phyloP scores from a whole-genome alignment of 2,797 vertebrate species.

The Cuculus canorus region DNA sequence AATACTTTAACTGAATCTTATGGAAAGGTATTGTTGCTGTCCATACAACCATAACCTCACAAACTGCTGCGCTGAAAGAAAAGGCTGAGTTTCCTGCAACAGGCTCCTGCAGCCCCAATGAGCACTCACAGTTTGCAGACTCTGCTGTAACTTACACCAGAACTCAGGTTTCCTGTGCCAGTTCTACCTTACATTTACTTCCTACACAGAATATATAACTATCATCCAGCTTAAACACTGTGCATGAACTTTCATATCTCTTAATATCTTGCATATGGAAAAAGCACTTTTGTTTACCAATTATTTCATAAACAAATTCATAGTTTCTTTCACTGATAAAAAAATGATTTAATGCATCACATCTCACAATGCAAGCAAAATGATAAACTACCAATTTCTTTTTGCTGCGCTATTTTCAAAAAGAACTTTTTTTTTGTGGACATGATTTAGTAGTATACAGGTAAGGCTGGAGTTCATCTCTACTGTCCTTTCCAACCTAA shows the following conservation, averaged over 20 bases:
- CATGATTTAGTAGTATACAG: too few species aligned
- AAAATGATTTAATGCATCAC: background rate
- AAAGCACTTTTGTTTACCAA: background rate
- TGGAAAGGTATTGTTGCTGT: background rate
- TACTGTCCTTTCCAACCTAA: too few species aligned
- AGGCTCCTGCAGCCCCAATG: background rate
- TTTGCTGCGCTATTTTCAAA: background rate
- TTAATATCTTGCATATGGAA: background rate
- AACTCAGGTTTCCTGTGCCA: background rate
- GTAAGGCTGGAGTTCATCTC: too few species aligned
- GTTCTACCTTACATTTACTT: background rate
- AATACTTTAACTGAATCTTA: background rate
- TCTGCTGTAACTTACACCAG: background rate
- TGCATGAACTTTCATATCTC: background rate
- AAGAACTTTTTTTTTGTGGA: too few species aligned
- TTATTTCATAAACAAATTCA: background rate
- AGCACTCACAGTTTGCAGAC: background rate
- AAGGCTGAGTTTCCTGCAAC: background rate
- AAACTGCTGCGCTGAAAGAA: background rate
- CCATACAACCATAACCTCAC: background rate
- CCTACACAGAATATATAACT: background rate
- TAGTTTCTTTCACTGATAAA: background rate
- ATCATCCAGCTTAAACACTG: background rate
- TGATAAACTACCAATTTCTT: background rate
- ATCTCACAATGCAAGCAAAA: background rate